These are phyloP conservation scores for Romanomermis culicivorax DNA, from an alignment of 2,888 invertebrate species.

Conservation along the genomic window DNA sequence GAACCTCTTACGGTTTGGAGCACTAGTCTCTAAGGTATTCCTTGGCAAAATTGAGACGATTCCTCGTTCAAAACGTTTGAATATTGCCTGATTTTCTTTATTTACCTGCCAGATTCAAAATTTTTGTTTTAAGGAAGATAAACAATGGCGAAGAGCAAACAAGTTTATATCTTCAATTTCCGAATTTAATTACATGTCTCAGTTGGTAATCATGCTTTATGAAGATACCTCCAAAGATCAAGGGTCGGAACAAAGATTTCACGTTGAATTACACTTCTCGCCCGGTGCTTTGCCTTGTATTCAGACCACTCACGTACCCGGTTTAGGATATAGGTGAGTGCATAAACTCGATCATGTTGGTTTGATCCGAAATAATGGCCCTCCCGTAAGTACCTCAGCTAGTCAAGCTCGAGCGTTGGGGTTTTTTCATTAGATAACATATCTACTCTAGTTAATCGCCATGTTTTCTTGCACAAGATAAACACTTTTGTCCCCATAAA, in stretches of 20 bases:
- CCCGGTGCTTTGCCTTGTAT: conserved; percentile 46
- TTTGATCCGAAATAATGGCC: neutral
- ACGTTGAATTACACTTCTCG: conserved; percentile 94
- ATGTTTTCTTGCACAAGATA: too few relatives aligned
- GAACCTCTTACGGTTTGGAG: conserved; percentile 53
- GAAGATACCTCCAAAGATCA: conserved; percentile 50
- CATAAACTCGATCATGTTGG: neutral
- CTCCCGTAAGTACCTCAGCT: too few relatives aligned
- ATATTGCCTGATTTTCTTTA: too few relatives aligned
- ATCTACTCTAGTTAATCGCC: too few relatives aligned
- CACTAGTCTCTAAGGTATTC: conserved; percentile 11
- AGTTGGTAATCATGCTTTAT: conserved; percentile 97
- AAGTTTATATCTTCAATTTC: conserved; percentile 92
- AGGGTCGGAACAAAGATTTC: conserved; percentile 46
- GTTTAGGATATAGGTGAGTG: conserved; percentile 9
- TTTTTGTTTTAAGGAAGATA: conserved; percentile 40
- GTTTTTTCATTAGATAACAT: neutral
- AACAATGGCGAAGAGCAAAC: conserved; percentile 96
- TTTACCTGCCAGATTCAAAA: neutral
- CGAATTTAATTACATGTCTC: conserved; percentile 96
- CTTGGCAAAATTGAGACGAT: too few relatives aligned
- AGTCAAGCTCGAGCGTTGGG: neutral
- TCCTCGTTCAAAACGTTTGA: too few relatives aligned
- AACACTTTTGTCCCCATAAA: too few relatives aligned
- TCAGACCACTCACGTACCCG: conserved; percentile 15